Evolutionary conservation across 92 coral and sea anemone species (phyloP).

Genomic region (Actinostola sp.): DNA sequence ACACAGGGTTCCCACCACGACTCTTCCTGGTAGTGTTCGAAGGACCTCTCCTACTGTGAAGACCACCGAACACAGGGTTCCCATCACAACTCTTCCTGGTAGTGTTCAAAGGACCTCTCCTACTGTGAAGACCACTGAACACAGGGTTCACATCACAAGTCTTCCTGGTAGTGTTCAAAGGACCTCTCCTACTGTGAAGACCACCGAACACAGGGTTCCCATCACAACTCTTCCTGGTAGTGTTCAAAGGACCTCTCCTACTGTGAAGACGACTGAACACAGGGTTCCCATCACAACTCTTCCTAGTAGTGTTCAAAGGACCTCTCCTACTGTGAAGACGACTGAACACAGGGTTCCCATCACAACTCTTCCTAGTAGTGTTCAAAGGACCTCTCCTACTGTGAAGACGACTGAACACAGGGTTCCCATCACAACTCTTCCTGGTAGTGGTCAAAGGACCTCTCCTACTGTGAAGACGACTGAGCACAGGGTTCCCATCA

Average conservation of each 20-base stretch:
- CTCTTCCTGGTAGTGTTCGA: background rate
- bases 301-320: background rate
- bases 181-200: background rate
- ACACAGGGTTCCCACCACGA: background rate
- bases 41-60: background rate
- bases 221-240: background rate
- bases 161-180: background rate
- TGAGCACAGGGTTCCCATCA: background rate
- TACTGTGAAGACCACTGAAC: background rate
- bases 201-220: background rate
- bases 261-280: too few relatives aligned
- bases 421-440: background rate
- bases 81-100: background rate
- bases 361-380: background rate
- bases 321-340: background rate
- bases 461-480: background rate
- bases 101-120: background rate
- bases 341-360: background rate
- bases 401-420: too few relatives aligned
- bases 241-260: background rate
- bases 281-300: background rate
- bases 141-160: background rate
- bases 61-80: background rate
- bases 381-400: background rate
- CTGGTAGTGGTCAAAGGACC: background rate